Conservation (phyloP, 2,888 invertebrate genomes). For the Eretmocerus hayati region DNA sequence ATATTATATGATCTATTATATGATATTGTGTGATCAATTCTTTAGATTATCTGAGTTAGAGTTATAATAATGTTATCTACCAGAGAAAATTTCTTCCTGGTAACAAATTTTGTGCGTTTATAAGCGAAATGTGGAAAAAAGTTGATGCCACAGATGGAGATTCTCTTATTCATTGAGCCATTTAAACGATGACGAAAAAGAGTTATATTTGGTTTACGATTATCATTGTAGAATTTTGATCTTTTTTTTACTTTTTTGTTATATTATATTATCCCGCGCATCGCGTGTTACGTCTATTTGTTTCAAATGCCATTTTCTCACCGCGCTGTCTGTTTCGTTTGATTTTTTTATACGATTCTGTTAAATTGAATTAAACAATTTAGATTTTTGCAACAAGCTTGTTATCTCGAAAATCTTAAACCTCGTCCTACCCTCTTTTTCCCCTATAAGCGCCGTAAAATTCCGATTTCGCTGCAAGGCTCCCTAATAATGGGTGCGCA, state of each 20-base stretch:
- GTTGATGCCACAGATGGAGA: constrained; percentile 9
- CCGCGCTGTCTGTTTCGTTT: constrained; percentile 23
- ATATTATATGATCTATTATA: constrained; percentile 18
- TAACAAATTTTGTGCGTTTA: constrained; percentile 17
- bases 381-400: constrained; percentile 20
- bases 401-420: constrained; percentile 13
- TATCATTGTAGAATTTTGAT: constrained; percentile 23
- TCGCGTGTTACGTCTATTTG: constrained; percentile 22
- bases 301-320: constrained; percentile 21
- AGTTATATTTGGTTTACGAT: constrained; percentile 21
- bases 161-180: constrained; percentile 16
- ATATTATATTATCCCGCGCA: constrained; percentile 21
- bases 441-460: no score
- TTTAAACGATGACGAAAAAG: constrained; percentile 22
- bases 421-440: constrained; percentile 11
- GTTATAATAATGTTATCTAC: constrained; percentile 18
- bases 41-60: constrained; percentile 16
- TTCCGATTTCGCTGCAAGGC: no score
- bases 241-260: constrained; percentile 24
- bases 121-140: constrained; percentile 13
- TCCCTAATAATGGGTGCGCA: no score
- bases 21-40: no score
- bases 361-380: constrained; percentile 24
- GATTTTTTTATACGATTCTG: constrained; percentile 20
- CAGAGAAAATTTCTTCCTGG: constrained; percentile 8